Percentiles rank a stretch among this genome's conserved stretches.
Conservation (phyloP, 2,113 vertebrate genomes). For the Maylandia zebra region DNA sequence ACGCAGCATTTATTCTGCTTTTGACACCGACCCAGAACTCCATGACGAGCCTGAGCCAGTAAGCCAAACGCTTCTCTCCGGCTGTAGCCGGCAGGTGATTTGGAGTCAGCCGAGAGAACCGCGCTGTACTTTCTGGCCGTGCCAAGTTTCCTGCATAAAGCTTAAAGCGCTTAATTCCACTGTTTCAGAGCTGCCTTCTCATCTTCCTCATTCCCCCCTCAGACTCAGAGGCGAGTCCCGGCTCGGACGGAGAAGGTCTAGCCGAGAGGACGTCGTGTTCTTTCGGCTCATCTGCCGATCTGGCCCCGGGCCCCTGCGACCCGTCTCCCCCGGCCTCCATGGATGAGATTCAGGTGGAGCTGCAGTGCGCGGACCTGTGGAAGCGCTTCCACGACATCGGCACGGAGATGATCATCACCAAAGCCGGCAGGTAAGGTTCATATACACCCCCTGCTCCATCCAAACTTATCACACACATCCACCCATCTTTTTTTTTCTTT, state of each 20-base stretch:
- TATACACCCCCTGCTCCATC: neutral
- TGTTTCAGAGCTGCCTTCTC: slow-evolving; percentile 21
- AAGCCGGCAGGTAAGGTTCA: slow-evolving; percentile 87
- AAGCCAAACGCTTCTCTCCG: neutral
- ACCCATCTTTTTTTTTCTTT: neutral
- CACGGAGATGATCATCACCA: slow-evolving; percentile 99
- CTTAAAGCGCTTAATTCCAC: neutral
- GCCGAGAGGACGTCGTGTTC: slow-evolving; percentile 91
- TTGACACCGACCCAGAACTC: slow-evolving; percentile 30
- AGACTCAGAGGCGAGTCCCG: slow-evolving; percentile 95
- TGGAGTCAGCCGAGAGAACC: slow-evolving; percentile 1
- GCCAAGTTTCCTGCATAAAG: slow-evolving; percentile 50
- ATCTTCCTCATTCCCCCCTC: slow-evolving; percentile 18
- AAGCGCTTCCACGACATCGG: slow-evolving; percentile 99
- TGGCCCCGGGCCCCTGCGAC: slow-evolving; percentile 70
- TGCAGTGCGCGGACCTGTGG: slow-evolving; percentile 97
- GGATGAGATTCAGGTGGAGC: slow-evolving; percentile 98
- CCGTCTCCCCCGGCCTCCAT: slow-evolving; percentile 81
- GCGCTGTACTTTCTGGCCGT: neutral
- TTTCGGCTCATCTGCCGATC: slow-evolving; percentile 82
- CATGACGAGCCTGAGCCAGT: neutral
- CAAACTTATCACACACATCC: neutral
- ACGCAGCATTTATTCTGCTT: slow-evolving; percentile 32
- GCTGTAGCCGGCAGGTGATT: slow-evolving; percentile 49
- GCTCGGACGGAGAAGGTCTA: slow-evolving; percentile 88